Conservation (phyloP, 2,888 invertebrate species). For the Ormyrus labotus region DNA sequence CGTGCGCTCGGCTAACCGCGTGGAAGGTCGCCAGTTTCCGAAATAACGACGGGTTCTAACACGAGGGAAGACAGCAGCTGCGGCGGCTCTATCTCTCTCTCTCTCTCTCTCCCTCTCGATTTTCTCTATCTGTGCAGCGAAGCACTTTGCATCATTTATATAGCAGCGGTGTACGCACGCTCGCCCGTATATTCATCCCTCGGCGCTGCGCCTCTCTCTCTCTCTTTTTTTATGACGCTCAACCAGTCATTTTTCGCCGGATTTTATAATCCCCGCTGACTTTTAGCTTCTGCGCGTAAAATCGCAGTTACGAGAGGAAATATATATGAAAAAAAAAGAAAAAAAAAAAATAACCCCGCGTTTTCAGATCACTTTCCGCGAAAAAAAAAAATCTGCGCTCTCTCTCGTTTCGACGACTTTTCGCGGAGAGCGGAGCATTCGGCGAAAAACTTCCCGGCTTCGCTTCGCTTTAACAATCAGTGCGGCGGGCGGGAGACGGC, state of each 20-base stretch:
- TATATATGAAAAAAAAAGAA: neutral
- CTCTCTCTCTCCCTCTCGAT: too few relatives aligned
- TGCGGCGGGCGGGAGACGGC: too few relatives aligned
- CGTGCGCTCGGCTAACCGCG: constrained; percentile 24
- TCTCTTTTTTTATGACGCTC: constrained; percentile 2
- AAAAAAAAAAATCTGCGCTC: too few relatives aligned
- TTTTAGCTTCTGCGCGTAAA: neutral
- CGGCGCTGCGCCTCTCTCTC: neutral
- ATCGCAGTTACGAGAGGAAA: neutral
- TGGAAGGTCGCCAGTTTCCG: constrained; percentile 50
- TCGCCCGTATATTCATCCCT: neutral
- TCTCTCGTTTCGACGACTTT: constrained; percentile 18
- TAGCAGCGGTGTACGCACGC: neutral
- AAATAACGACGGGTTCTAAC: constrained; percentile 43
- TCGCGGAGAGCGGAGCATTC: neutral
- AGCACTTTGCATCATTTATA: too few relatives aligned
- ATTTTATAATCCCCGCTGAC: constrained; percentile 13
- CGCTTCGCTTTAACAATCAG: too few relatives aligned
- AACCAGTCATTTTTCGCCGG: constrained; percentile 1
- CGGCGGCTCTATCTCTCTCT: neutral
- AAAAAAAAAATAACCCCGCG: neutral
- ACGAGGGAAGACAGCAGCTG: constrained; percentile 21
- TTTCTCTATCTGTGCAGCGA: too few relatives aligned
- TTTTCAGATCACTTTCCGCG: too few relatives aligned
- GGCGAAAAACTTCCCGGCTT: too few relatives aligned